Percentiles rank a stretch among this genome's conserved stretches.
These are phyloP conservation scores for Hyppa rectilinea DNA, from an alignment of 2,888 invertebrate genomes.

Conservation along the genomic window DNA sequence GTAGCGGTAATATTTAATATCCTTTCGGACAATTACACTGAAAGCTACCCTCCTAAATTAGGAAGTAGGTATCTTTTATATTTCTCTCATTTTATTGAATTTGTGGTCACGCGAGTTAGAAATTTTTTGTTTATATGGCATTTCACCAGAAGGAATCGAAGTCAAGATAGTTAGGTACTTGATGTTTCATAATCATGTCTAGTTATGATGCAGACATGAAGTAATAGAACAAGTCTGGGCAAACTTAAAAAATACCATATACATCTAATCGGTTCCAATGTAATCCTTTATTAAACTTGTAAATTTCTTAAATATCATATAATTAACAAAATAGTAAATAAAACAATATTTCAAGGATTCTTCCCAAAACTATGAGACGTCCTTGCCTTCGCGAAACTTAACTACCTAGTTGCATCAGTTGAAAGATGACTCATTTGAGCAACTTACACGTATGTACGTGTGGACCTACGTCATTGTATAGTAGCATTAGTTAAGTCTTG, in stretches of 20 bases:
- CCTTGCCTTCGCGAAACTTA: slow-evolving; percentile 57
- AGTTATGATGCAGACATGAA: neutral
- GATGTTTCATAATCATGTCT: too few relatives aligned
- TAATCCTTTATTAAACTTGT: slow-evolving; percentile 66
- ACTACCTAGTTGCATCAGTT: slow-evolving; percentile 51
- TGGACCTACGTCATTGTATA: slow-evolving; percentile 44
- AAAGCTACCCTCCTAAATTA: too few relatives aligned
- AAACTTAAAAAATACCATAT: slow-evolving; percentile 26
- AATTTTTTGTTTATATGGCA: slow-evolving; percentile 1
- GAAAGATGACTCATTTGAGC: slow-evolving; percentile 47
- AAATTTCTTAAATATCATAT: slow-evolving; percentile 63
- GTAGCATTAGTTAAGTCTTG: slow-evolving; percentile 57
- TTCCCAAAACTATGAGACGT: slow-evolving; percentile 54
- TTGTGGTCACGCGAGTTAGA: too few relatives aligned
- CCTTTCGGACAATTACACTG: too few relatives aligned
- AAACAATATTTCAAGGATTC: slow-evolving; percentile 65
- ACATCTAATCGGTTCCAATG: slow-evolving; percentile 69
- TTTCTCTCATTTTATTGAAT: too few relatives aligned
- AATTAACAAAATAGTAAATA: slow-evolving; percentile 63
- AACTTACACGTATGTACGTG: slow-evolving; percentile 37
- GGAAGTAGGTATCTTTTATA: too few relatives aligned
- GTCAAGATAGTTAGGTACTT: too few relatives aligned
- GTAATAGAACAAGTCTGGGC: neutral
- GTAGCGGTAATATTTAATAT: too few relatives aligned
- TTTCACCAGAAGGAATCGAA: neutral